These are phyloP conservation scores for Acronicta aceris DNA, from an alignment of 2,888 invertebrate species.

Conservation along the genomic window DNA sequence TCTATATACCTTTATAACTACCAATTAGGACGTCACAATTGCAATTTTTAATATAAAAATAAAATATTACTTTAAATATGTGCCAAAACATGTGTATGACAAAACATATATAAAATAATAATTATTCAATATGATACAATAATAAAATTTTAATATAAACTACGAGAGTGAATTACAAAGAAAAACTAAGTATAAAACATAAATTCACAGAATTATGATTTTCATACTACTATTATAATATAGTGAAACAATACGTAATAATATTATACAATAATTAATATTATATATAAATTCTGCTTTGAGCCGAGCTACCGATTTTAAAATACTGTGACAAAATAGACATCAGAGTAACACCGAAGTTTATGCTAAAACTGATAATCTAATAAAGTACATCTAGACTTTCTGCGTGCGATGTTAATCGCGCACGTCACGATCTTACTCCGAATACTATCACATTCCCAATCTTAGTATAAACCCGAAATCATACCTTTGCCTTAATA, in stretches of 20 bases:
- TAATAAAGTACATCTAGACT: constrained; percentile 21
- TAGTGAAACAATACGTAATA: constrained; percentile 40
- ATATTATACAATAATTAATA: constrained; percentile 30
- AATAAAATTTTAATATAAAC: constrained; percentile 49
- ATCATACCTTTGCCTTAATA: constrained; percentile 50
- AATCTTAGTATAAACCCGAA: constrained; percentile 47
- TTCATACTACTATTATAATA: constrained; percentile 40
- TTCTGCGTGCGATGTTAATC: constrained; percentile 1
- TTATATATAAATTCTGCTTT: constrained; percentile 51
- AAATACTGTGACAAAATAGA: constrained; percentile 46
- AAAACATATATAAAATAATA: constrained; percentile 45
- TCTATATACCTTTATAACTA: constrained; percentile 48
- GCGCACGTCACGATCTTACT: constrained; percentile 11
- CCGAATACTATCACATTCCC: constrained; percentile 17
- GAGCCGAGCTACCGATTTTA: constrained; percentile 45
- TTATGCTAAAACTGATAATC: constrained; percentile 41
- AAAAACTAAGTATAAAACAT: constrained; percentile 55
- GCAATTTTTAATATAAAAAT: constrained; percentile 47
- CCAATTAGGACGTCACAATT: constrained; percentile 42
- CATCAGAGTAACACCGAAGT: constrained; percentile 34
- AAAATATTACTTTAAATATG: constrained; percentile 36
- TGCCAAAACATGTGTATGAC: constrained; percentile 14
- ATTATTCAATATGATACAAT: constrained; percentile 45
- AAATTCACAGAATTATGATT: constrained; percentile 52
- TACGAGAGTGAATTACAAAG: constrained; percentile 45